phyloP scores from a whole-genome alignment of 2,113 vertebrate genomes.

The Platanista minor region DNA sequence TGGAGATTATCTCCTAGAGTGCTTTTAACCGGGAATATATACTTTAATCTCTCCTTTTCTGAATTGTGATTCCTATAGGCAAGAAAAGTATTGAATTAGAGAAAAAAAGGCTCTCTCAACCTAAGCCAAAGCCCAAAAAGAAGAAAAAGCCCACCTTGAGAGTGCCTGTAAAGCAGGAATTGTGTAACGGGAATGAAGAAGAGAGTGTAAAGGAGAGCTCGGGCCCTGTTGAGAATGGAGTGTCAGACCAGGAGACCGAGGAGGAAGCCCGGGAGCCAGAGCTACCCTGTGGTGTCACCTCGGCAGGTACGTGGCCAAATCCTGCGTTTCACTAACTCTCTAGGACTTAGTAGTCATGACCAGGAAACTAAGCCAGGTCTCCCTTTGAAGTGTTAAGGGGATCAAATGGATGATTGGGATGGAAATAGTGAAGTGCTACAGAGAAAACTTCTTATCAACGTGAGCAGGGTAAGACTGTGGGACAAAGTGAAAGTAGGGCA shows the following conservation, averaged over 20 bases:
- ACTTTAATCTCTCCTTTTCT: background rate
- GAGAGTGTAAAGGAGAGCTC: constrained; percentile 52
- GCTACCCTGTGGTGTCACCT: background rate
- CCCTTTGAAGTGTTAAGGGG: background rate
- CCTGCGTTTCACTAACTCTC: background rate
- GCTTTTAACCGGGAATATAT: background rate
- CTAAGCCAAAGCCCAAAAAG: constrained; percentile 87
- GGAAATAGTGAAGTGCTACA: background rate
- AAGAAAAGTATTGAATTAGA: constrained; percentile 90
- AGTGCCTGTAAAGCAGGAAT: constrained; percentile 65
- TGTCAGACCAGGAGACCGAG: constrained; percentile 82
- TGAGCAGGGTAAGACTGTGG: background rate
- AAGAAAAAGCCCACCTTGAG: constrained; percentile 82
- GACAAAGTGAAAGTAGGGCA: background rate
- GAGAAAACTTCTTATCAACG: background rate
- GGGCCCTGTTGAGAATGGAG: constrained; percentile 72
- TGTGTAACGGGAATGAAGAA: constrained; percentile 77
- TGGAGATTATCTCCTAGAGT: background rate
- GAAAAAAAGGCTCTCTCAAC: constrained; percentile 84
- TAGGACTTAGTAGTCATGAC: accelerated
- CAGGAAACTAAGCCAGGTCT: background rate
- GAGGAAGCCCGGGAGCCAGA: constrained; percentile 70
- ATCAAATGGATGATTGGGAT: background rate
- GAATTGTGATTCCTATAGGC: constrained; percentile 79
- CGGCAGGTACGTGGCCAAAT: constrained; percentile 65